Conservation (phyloP, 1,140 invertebrate species). For the Drosophila parabipectinata region DNA sequence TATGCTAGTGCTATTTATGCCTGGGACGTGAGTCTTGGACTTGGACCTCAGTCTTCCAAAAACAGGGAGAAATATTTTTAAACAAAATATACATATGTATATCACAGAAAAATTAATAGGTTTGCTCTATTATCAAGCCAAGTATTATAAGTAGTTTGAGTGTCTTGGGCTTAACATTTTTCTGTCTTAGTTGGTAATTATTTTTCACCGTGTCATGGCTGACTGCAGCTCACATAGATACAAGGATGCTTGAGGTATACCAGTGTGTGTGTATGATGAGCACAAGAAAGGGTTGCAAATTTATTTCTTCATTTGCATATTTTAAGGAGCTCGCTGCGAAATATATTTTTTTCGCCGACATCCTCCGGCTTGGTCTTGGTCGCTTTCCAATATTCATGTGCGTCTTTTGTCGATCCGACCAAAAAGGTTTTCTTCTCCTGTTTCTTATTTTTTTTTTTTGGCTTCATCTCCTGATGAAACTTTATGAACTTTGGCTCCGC, state of each 20-base stretch:
- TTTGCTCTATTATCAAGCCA: no score
- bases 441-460: not conserved
- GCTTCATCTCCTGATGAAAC: conserved; percentile 65
- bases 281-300: conserved; percentile 79
- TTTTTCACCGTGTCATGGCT: conserved; percentile 36
- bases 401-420: conserved; percentile 8
- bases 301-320: conserved; percentile 84
- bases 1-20: conserved; percentile 83
- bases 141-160: not conserved
- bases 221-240: conserved; percentile 45
- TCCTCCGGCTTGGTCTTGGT: conserved; percentile 36
- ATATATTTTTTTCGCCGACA: conserved; percentile 74
- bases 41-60: conserved; percentile 18
- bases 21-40: conserved; percentile 62
- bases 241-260: conserved; percentile 12
- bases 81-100: not conserved
- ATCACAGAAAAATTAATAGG: not conserved
- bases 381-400: conserved; percentile 65
- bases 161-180: not conserved
- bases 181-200: not conserved
- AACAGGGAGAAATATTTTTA: conserved; percentile 11
- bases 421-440: conserved; percentile 13
- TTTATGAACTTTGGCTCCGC: conserved; percentile 79
- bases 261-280: conserved; percentile 42
- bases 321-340: conserved; percentile 79